A percentile compares a stretch with the other conserved stretches of the same genome.
Conservation (phyloP, 2,888 invertebrate species). For the Blastobasis lacticolella region DNA sequence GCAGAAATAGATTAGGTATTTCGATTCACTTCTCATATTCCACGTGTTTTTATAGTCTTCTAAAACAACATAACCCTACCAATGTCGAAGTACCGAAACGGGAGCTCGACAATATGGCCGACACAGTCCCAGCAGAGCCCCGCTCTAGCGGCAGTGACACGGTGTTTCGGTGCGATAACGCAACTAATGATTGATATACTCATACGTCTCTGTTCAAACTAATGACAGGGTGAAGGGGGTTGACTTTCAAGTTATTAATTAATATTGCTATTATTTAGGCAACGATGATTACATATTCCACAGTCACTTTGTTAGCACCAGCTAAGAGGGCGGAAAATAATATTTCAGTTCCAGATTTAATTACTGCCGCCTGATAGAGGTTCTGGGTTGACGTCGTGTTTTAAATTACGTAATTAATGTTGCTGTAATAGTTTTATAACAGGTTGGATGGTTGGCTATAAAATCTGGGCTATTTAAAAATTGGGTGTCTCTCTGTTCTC, state of each 20-base stretch:
- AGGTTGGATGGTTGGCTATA: no score
- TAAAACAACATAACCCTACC: not conserved
- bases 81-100: not conserved
- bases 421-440: no score
- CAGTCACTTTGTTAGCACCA: not conserved
- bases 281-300: conserved; percentile 36
- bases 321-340: no score
- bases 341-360: no score
- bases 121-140: not conserved
- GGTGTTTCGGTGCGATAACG: conserved; percentile 59
- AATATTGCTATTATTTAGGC: conserved; percentile 65
- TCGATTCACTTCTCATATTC: not conserved
- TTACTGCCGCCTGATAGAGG: no score
- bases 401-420: no score
- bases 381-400: no score
- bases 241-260: conserved; percentile 72
- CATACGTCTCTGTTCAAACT: conserved; percentile 61
- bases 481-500: no score
- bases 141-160: conserved; percentile 38
- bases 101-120: not conserved
- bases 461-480: no score
- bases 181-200: conserved; percentile 69
- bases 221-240: conserved; percentile 68
- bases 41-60: not conserved
- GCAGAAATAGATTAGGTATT: not conserved